These are phyloP conservation scores for Oxyteleia sp. DNA, from an alignment of 2,888 invertebrate species.

Conservation along the genomic window DNA sequence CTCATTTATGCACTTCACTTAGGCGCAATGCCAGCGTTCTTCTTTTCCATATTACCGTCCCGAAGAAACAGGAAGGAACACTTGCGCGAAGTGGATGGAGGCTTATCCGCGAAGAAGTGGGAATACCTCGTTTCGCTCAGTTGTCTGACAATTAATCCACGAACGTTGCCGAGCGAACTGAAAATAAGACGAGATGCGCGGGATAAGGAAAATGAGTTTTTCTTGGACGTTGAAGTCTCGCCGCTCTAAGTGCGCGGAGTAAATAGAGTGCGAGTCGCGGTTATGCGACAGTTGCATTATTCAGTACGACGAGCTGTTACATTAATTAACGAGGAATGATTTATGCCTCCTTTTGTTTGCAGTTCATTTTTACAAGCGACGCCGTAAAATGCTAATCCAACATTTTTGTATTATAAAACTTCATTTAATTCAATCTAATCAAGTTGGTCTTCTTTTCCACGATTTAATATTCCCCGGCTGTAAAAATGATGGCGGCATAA, in stretches of 20 bases:
- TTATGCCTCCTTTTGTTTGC: no score
- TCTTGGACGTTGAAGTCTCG: constrained; percentile 18
- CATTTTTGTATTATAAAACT: no score
- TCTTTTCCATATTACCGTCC: constrained; percentile 25
- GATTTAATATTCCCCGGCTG: no score
- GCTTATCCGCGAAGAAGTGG: constrained; percentile 20
- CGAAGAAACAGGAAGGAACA: constrained; percentile 40
- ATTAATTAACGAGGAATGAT: constrained; percentile 8
- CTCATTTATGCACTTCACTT: constrained; percentile 1
- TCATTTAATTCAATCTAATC: no score
- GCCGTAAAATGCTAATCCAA: no score
- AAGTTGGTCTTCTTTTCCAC: no score
- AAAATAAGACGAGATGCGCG: constrained; percentile 8
- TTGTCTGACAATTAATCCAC: constrained; percentile 52
- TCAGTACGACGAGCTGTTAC: neutral
- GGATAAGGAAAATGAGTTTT: constrained; percentile 32
- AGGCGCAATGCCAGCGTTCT: neutral
- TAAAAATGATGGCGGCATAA: no score
- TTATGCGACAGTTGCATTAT: constrained; percentile 26
- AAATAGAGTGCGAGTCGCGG: constrained; percentile 14
- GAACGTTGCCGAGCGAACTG: constrained; percentile 3
- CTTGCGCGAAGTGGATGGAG: constrained; percentile 32
- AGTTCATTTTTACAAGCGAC: no score
- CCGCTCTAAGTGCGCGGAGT: constrained; percentile 11
- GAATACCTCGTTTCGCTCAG: constrained; percentile 41